A percentile compares a stretch with the other conserved stretches of the same genome.
Evolutionary conservation across 2,797 vertebrate genomes (phyloP).

Genomic region (Naso thynnoides): DNA sequence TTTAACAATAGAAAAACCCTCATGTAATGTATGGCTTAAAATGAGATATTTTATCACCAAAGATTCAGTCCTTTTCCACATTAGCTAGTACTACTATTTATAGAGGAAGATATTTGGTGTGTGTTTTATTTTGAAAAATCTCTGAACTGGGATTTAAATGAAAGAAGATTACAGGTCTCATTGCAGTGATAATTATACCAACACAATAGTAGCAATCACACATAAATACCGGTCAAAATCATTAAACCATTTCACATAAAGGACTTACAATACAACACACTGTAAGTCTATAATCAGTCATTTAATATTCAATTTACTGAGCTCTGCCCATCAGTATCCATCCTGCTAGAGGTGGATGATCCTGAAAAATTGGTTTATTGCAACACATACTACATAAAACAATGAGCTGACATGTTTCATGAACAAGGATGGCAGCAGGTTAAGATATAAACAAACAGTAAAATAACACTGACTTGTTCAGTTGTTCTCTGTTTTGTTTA

Average conservation of each 20-base stretch:
- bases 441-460: background rate
- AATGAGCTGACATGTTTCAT: slow-evolving; percentile 4
- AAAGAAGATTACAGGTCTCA: background rate
- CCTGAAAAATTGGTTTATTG: no score
- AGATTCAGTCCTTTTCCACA: background rate
- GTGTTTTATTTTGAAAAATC: background rate
- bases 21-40: background rate
- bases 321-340: slow-evolving; percentile 26
- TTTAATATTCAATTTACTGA: slow-evolving; percentile 31
- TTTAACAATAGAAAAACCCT: background rate
- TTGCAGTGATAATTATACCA: background rate
- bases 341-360: slow-evolving; percentile 12
- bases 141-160: background rate
- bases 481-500: background rate
- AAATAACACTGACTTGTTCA: background rate
- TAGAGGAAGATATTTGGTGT: background rate
- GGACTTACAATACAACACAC: background rate
- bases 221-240: background rate
- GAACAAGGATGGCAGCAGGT: background rate
- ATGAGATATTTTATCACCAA: background rate
- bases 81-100: background rate
- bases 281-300: slow-evolving; percentile 13
- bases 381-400: slow-evolving; percentile 7
- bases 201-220: background rate
- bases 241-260: background rate